Conservation (phyloP, 2,888 invertebrate species). For the Bruchidius siliquastri region DNA sequence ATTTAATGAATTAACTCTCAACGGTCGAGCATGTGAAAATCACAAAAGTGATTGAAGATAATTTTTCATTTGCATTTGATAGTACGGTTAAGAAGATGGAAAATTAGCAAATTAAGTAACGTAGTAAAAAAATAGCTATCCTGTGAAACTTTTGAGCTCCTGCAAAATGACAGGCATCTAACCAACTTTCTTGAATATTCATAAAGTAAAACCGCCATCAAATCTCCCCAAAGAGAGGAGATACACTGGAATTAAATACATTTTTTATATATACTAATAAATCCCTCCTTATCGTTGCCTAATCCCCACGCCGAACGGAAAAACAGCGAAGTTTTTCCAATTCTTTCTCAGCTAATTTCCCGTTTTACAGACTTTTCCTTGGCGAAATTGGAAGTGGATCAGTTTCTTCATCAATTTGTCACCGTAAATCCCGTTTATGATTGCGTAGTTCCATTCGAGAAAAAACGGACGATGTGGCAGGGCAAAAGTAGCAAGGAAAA, state of each 20-base stretch:
- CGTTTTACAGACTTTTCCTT: not conserved
- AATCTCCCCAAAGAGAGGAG: not conserved
- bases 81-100: too few relatives aligned
- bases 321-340: not conserved
- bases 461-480: not conserved
- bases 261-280: not conserved
- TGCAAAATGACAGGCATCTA: not conserved
- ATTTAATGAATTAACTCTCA: too few relatives aligned
- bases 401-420: not conserved
- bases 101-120: too few relatives aligned
- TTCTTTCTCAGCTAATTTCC: not conserved
- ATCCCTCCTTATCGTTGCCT: not conserved
- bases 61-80: too few relatives aligned
- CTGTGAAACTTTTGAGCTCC: not conserved
- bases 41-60: too few relatives aligned
- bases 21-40: too few relatives aligned
- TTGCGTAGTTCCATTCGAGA: not conserved
- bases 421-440: not conserved
- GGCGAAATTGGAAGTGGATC: not conserved
- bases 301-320: not conserved
- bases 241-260: not conserved
- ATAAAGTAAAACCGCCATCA: not conserved
- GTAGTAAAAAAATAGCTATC: not conserved
- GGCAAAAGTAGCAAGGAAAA: not conserved
- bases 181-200: not conserved